These are phyloP conservation scores for Pseudois nayaur DNA, from an alignment of 2,113 vertebrate genomes.

Conservation along the genomic window DNA sequence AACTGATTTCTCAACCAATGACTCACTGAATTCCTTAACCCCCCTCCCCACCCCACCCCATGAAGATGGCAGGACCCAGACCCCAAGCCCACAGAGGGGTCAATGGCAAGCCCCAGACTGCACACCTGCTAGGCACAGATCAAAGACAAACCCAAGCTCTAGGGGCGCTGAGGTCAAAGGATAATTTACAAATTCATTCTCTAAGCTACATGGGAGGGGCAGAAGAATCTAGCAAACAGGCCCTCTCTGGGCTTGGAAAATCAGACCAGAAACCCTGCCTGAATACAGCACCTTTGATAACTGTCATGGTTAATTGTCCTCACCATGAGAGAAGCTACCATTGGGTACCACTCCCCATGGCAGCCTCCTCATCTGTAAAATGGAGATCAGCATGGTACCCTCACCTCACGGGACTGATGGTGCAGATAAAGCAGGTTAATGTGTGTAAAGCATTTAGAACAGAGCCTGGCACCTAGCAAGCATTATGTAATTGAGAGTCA, in stretches of 20 bases:
- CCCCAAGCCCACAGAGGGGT: not conserved
- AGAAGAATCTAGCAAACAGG: not conserved
- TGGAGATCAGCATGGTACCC: not conserved
- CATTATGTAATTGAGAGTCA: not conserved
- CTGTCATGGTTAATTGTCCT: not conserved
- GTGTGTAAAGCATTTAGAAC: not conserved
- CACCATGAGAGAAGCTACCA: not conserved
- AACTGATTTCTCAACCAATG: not conserved
- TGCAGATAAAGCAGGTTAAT: not conserved
- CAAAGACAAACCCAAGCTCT: not conserved
- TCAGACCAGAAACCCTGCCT: not conserved
- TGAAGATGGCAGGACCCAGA: not conserved
- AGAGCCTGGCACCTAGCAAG: not conserved
- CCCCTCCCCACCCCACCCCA: not conserved
- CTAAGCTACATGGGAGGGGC: rapidly evolving
- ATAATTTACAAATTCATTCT: not conserved
- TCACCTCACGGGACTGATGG: rapidly evolving
- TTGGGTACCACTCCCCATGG: rapidly evolving
- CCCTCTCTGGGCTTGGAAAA: not conserved
- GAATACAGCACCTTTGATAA: not conserved
- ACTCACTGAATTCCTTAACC: slow-evolving; percentile 36
- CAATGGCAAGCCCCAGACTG: rapidly evolving
- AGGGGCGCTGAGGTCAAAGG: not conserved
- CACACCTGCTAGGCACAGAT: not conserved
- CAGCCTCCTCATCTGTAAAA: not conserved